A percentile compares a stretch with the other conserved stretches of the same genome.
These are phyloP conservation scores for Oreochromis tanganicae DNA, from an alignment of 2,113 vertebrate genomes.

Conservation along the genomic window DNA sequence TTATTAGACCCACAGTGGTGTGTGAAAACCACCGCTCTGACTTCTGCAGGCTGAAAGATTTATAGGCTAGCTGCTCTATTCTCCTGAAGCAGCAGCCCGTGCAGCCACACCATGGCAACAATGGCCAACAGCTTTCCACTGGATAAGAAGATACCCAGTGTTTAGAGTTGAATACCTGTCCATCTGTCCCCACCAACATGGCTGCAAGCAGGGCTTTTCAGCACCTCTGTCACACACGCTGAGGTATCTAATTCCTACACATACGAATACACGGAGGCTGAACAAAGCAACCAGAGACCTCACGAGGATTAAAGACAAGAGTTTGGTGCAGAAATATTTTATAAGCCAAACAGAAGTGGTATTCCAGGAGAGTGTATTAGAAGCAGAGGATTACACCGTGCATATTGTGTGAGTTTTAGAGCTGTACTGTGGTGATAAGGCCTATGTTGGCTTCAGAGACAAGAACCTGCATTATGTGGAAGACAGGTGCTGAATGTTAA, in stretches of 20 bases:
- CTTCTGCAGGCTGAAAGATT: conserved; percentile 22
- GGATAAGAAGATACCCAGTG: conserved; percentile 13
- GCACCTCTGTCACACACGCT: conserved; percentile 7
- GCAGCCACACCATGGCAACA: conserved; percentile 4
- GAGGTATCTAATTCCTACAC: conserved; percentile 44
- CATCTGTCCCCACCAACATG: conserved; percentile 17
- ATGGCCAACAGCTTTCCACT: not conserved
- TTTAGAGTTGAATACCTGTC: conserved; percentile 32
- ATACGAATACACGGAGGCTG: not conserved
- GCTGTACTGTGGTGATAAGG: not conserved
- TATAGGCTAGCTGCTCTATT: not conserved
- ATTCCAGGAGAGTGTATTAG: not conserved
- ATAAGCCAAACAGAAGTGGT: conserved; percentile 37
- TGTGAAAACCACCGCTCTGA: not conserved
- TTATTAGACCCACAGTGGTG: not conserved
- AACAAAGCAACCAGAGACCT: conserved; percentile 48
- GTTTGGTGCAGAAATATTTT: conserved; percentile 55
- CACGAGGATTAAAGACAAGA: conserved; percentile 6
- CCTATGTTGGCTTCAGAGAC: not conserved
- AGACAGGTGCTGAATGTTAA: not conserved
- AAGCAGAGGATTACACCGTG: not conserved
- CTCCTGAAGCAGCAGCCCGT: not conserved
- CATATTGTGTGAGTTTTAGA: not conserved
- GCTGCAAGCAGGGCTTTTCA: conserved; percentile 8
- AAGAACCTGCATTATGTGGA: not conserved